Conservation (phyloP, 2,888 invertebrate species). For the Ganaspis brasiliensis region DNA sequence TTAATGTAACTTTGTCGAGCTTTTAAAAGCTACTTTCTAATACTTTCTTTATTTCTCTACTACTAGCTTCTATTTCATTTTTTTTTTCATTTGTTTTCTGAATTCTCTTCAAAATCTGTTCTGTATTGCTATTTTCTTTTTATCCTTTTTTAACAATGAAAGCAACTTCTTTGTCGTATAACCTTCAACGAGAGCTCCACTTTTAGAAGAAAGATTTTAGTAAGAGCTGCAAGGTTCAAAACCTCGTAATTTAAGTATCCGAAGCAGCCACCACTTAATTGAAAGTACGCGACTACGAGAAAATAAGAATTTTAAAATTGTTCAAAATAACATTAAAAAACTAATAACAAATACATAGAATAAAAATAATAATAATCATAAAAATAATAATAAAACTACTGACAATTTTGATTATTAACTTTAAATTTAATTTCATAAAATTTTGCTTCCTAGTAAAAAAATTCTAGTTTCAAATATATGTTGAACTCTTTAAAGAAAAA, state of each 20-base stretch:
- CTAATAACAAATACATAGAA: neutral
- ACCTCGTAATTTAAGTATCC: slow-evolving; percentile 57
- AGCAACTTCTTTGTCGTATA: slow-evolving; percentile 18
- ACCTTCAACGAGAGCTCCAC: slow-evolving; percentile 45
- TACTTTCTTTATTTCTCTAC: slow-evolving; percentile 37
- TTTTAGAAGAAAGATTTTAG: slow-evolving; percentile 57
- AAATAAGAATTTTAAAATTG: no score
- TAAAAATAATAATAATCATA: no score
- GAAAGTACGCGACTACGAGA: slow-evolving; percentile 66
- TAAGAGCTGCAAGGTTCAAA: slow-evolving; percentile 56
- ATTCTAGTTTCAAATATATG: no score
- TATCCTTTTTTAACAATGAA: slow-evolving; percentile 46
- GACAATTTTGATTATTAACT: no score
- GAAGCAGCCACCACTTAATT: slow-evolving; percentile 67
- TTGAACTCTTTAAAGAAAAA: no score
- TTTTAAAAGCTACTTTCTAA: slow-evolving; percentile 58
- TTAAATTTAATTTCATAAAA: no score
- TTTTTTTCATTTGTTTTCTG: neutral
- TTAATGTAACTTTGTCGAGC: slow-evolving; percentile 72
- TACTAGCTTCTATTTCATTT: slow-evolving; percentile 32
- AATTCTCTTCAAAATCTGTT: slow-evolving; percentile 13
- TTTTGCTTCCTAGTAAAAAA: no score
- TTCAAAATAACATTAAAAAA: neutral
- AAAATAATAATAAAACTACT: no score
- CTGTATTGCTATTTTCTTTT: slow-evolving; percentile 42